Percentiles rank a stretch among this genome's conserved stretches.
Conservation (phyloP, 2,113 vertebrate species). For the Chaenocephalus aceratus region DNA sequence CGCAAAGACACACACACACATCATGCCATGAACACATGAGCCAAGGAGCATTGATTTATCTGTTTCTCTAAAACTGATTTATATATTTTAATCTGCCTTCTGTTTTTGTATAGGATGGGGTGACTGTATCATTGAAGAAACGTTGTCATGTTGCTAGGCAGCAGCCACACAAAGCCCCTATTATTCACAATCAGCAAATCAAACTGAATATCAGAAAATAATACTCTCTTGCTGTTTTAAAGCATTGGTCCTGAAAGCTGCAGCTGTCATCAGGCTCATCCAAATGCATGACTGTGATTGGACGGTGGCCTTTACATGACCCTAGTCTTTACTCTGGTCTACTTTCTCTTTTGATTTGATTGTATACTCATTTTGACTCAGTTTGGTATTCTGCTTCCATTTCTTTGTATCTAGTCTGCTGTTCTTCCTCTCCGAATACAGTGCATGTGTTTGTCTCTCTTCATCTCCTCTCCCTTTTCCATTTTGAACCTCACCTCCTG, state of each 20-base stretch:
- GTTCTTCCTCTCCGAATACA: not conserved
- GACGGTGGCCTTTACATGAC: conserved; percentile 32
- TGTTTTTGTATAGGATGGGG: conserved; percentile 24
- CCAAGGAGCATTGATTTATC: conserved; percentile 55
- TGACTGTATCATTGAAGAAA: conserved; percentile 14
- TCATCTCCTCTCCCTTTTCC: not conserved
- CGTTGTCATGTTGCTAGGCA: conserved; percentile 44
- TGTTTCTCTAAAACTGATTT: conserved; percentile 49
- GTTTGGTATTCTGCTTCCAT: conserved; percentile 1
- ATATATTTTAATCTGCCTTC: conserved; percentile 65
- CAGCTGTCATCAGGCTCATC: conserved; percentile 29
- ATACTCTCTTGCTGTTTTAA: conserved; percentile 20
- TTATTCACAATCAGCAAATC: conserved; percentile 7
- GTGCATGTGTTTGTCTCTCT: not conserved
- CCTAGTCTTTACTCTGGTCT: conserved; percentile 9
- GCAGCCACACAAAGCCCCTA: conserved; percentile 18
- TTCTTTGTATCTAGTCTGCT: not conserved
- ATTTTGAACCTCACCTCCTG: too few relatives aligned
- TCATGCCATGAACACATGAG: conserved; percentile 30
- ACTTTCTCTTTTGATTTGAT: not conserved
- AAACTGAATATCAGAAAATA: conserved; percentile 23
- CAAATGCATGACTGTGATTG: conserved; percentile 30
- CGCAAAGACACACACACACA: conserved; percentile 1
- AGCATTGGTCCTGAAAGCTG: conserved; percentile 13
- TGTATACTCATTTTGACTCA: conserved; percentile 5